Percentiles rank a stretch among this genome's conserved stretches.
phyloP scores from a whole-genome alignment of 64 coral and sea anemone species.

The Hydrozoanthus tunicans region DNA sequence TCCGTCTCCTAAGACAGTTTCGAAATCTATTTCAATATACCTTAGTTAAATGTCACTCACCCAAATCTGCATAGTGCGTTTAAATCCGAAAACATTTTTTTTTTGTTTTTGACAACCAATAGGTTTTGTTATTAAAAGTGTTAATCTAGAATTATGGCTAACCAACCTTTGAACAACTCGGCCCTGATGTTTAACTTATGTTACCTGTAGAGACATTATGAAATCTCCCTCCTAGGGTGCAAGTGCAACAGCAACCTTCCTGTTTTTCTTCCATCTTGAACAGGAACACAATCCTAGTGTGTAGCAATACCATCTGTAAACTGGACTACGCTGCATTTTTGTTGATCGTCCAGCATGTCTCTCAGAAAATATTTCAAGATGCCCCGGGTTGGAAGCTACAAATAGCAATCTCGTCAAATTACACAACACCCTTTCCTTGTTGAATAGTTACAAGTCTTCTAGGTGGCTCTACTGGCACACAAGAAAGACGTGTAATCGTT shows the following conservation, averaged over 20 bases:
- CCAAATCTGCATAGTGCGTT: too few relatives aligned
- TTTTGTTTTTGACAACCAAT: too few relatives aligned
- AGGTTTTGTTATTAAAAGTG: too few relatives aligned
- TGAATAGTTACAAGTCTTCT: too few relatives aligned
- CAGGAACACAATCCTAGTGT: neutral
- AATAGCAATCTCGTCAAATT: neutral
- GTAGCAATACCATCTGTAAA: slow-evolving; percentile 1
- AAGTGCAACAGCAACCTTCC: slow-evolving; percentile 16
- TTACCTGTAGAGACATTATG: slow-evolving; percentile 11
- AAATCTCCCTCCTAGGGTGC: slow-evolving; percentile 13
- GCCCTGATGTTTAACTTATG: neutral
- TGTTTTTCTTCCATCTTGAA: neutral
- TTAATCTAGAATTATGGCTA: neutral
- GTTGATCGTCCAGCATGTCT: slow-evolving; percentile 17
- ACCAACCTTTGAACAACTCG: neutral
- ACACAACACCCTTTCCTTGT: too few relatives aligned
- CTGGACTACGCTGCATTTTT: neutral
- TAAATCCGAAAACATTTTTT: too few relatives aligned
- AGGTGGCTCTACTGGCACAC: too few relatives aligned
- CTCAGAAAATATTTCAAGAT: slow-evolving; percentile 16
- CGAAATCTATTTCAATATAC: too few relatives aligned
- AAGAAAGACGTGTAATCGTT: too few relatives aligned
- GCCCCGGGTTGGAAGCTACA: slow-evolving; percentile 33
- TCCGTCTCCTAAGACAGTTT: too few relatives aligned
- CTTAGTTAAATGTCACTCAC: too few relatives aligned